Conservation (phyloP, 2,797 vertebrate genomes). For the Epinephelus coioides region DNA sequence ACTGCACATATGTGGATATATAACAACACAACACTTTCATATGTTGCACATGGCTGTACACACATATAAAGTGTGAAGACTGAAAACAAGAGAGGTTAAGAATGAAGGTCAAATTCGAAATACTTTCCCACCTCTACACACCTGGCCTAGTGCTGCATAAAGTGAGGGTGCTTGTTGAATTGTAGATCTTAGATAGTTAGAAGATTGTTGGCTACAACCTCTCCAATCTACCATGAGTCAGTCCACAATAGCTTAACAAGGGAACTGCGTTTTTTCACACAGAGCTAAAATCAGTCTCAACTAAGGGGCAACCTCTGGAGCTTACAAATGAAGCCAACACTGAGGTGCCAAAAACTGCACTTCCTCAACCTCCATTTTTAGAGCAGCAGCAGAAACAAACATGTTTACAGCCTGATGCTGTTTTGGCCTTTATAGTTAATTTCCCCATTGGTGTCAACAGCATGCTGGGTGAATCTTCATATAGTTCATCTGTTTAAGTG, state of each 20-base stretch:
- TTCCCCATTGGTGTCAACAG: too few species aligned
- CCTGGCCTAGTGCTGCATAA: not conserved
- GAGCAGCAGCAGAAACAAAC: too few species aligned
- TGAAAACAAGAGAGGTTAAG: not conserved
- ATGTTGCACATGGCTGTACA: not conserved
- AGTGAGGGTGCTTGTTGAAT: not conserved
- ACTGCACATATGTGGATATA: not conserved
- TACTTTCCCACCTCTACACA: slow-evolving; percentile 1
- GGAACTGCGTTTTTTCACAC: not conserved
- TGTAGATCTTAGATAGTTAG: not conserved
- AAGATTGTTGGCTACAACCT: not conserved
- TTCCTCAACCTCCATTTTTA: too few species aligned
- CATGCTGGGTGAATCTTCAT: too few species aligned
- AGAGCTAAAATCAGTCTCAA: not conserved
- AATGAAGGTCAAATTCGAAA: not conserved
- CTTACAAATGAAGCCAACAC: too few species aligned
- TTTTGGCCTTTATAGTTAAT: too few species aligned
- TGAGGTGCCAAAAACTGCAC: too few species aligned
- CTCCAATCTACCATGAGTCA: not conserved
- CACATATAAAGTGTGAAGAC: not conserved
- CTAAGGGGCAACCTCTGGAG: too few species aligned
- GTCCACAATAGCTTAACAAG: not conserved
- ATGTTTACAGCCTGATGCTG: too few species aligned
- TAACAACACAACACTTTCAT: not conserved
- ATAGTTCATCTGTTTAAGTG: too few species aligned